These are phyloP conservation scores for Schizopygopsis malacanthus DNA, from an alignment of 2,797 vertebrate species.

Conservation along the genomic window DNA sequence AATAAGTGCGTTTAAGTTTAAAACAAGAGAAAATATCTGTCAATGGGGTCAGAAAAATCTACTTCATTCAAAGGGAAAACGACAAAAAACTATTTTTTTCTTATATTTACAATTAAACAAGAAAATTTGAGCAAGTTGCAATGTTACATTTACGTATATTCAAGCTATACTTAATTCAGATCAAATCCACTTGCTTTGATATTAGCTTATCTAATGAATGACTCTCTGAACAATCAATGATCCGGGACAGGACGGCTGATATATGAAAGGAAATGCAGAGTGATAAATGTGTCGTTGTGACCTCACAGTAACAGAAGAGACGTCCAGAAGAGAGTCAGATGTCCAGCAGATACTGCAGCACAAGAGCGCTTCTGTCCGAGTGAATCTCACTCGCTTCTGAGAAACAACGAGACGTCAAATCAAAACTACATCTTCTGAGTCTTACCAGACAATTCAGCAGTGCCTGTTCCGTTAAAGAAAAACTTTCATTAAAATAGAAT, in stretches of 20 bases:
- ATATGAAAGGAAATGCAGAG: neutral
- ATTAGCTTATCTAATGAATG: neutral
- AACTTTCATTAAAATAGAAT: neutral
- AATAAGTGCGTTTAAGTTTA: too few species aligned
- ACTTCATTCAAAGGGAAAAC: too few species aligned
- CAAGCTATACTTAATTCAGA: neutral
- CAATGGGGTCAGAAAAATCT: too few species aligned
- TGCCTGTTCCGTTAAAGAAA: neutral
- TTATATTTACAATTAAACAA: too few species aligned
- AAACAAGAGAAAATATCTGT: too few species aligned
- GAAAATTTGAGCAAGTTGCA: neutral
- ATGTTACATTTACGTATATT: neutral
- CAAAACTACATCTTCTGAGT: neutral
- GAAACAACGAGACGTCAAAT: neutral
- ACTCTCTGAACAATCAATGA: neutral
- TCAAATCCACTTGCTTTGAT: neutral
- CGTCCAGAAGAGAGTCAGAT: slow-evolving; percentile 35
- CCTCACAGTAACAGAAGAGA: slow-evolving; percentile 32
- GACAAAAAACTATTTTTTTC: too few species aligned
- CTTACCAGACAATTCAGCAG: too few species aligned
- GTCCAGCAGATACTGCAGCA: slow-evolving; percentile 15
- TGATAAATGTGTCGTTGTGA: slow-evolving; percentile 37
- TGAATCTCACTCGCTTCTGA: neutral
- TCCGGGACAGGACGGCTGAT: neutral
- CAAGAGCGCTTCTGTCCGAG: slow-evolving; percentile 24